Conservation (phyloP, 2,888 invertebrate genomes). For the Lithophane leautieri region DNA sequence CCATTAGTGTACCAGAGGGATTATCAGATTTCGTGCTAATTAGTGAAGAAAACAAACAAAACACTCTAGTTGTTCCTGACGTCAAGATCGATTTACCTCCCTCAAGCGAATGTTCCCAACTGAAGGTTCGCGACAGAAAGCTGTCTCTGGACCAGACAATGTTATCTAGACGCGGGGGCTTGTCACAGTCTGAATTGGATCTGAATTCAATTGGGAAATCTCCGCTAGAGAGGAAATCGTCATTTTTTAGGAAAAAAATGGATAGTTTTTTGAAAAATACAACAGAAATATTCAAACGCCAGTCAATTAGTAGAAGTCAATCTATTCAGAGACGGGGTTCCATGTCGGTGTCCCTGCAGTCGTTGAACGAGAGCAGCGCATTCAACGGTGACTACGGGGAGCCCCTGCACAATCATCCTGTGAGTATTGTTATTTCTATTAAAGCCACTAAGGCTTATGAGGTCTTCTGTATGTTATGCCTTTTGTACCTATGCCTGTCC, state of each 20-base stretch:
- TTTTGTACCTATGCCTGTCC: neutral
- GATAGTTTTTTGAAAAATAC: slow-evolving; percentile 87
- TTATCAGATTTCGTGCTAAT: slow-evolving; percentile 57
- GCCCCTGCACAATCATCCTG: slow-evolving; percentile 64
- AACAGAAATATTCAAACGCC: slow-evolving; percentile 84
- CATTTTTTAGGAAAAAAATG: slow-evolving; percentile 87
- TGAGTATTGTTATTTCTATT: slow-evolving; percentile 54
- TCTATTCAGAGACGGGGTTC: slow-evolving; percentile 77
- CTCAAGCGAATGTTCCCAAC: slow-evolving; percentile 55
- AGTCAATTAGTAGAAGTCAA: slow-evolving; percentile 74
- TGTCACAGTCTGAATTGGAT: slow-evolving; percentile 86
- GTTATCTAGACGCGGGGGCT: slow-evolving; percentile 77
- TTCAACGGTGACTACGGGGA: slow-evolving; percentile 63
- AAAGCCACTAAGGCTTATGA: neutral
- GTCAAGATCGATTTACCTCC: slow-evolving; percentile 49
- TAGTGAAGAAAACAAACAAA: slow-evolving; percentile 48
- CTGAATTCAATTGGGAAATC: slow-evolving; percentile 85
- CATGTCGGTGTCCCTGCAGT: slow-evolving; percentile 84
- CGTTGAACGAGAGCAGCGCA: slow-evolving; percentile 76
- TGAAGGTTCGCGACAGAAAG: slow-evolving; percentile 78
- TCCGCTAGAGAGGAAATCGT: slow-evolving; percentile 85
- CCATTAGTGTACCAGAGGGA: slow-evolving; percentile 66
- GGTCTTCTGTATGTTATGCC: neutral
- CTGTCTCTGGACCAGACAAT: slow-evolving; percentile 85
- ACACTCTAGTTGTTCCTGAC: slow-evolving; percentile 36